Base-by-base conservation (phyloP, 1,140 invertebrate species). In the Macrostomum lignano region DNA sequence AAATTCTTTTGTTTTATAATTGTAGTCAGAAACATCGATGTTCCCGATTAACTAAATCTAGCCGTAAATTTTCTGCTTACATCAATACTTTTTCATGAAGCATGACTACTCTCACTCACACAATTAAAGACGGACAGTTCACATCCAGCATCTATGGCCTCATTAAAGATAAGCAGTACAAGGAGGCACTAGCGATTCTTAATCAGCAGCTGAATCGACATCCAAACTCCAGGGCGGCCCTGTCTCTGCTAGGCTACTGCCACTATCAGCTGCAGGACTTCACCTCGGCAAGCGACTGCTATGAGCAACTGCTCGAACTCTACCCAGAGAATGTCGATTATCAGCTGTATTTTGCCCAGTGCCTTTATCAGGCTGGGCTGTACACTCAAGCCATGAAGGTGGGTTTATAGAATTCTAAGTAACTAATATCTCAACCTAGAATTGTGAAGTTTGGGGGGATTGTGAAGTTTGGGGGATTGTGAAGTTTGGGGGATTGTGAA, bases 181-280 rank as follows among this genome's bases (percentile, higher is more conserved):
- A 28, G 9, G 26, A 28, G 9, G 26, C 26, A 9, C 15, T 28
- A 3, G 19, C 26, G 15, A 9, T 28, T 28, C 19, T 28, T 7
- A 28, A 28, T 28, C 9, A 7, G 19, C 26, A 28, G 9, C 19
- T 28, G 19, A 17, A 28, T 15, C 15, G 26, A 15, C 19, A 28
- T 28, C 26, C 26, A 5, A 28, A 14, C 5, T 67, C 71, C 48
- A 61, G 81, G 44, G 75, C 76, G 25, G 79, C 73, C 17, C 52
- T 88, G 3, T 88, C 81, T 0, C 63, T 88, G 0, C 59, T 91
- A 15, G 82, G 72, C 0, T 81, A 81, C 47, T 86, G 78, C 52
- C 81, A 84, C 49, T 91, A 74, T 55, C 70, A 82, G 44, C 70
- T 68, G 7, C 76, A 84, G 62, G 74, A 84, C 47, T 88, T 76